A percentile compares a stretch with the other conserved stretches of the same genome.
phyloP scores from a whole-genome alignment of 2,113 vertebrate genomes.

The Sinosuthora webbiana region DNA sequence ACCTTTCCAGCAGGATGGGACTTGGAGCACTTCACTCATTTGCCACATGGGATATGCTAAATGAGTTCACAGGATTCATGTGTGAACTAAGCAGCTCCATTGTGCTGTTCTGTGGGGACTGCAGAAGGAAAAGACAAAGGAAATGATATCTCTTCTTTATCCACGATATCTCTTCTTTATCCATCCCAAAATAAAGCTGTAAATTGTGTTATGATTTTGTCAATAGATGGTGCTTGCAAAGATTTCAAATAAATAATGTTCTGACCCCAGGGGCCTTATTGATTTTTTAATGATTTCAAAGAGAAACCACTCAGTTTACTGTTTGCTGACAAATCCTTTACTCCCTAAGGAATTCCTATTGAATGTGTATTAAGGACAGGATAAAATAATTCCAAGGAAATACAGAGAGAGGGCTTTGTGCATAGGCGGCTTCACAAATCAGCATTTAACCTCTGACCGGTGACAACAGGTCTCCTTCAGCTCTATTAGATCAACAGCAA shows the following conservation, averaged over 20 bases:
- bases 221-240: slow-evolving; percentile 13
- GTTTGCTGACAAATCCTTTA: slow-evolving; percentile 58
- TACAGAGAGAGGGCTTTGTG: slow-evolving; percentile 20
- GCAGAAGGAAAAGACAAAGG: background rate
- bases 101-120: background rate
- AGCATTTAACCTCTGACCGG: slow-evolving; percentile 75
- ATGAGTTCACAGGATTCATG: background rate
- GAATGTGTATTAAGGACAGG: slow-evolving; percentile 32
- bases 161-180: background rate
- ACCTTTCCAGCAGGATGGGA: background rate
- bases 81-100: background rate
- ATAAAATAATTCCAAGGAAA: slow-evolving; percentile 51
- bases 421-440: slow-evolving; percentile 20
- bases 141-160: background rate
- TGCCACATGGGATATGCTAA: background rate
- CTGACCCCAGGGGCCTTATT: slow-evolving; percentile 43
- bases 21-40: background rate
- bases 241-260: slow-evolving; percentile 59
- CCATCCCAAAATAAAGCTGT: background rate
- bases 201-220: slow-evolving; percentile 51
- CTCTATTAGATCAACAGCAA: slow-evolving; percentile 70
- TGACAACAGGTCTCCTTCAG: slow-evolving; percentile 62
- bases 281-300: slow-evolving; percentile 72
- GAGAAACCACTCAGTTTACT: slow-evolving; percentile 53
- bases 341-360: slow-evolving; percentile 46